A percentile compares a stretch with the other conserved stretches of the same genome.
phyloP scores from a whole-genome alignment of 37 sponge, comb jelly and placozoan genomes.

The Haliclona indistincta region DNA sequence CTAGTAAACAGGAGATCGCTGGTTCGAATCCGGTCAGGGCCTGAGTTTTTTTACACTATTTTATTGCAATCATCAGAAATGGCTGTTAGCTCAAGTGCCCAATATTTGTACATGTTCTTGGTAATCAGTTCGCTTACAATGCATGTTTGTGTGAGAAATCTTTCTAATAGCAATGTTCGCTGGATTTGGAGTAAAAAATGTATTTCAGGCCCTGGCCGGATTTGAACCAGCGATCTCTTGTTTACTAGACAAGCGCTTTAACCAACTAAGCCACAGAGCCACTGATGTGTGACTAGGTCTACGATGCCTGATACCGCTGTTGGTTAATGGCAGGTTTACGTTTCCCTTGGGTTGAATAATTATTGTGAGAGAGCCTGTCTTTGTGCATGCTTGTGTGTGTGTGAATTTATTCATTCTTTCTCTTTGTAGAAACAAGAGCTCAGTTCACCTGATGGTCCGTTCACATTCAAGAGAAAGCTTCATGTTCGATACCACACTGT shows the following conservation, averaged over 20 bases:
- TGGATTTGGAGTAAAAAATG: too few species aligned
- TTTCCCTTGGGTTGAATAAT: not conserved
- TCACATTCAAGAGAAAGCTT: slow-evolving; percentile 65
- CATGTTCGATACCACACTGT: slow-evolving; percentile 61
- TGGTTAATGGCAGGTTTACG: not conserved
- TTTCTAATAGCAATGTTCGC: too few species aligned
- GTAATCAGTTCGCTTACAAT: slow-evolving; percentile 2
- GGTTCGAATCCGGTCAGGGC: too few species aligned
- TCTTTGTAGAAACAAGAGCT: slow-evolving; percentile 40
- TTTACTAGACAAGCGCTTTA: too few species aligned
- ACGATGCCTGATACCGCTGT: slow-evolving; percentile 1
- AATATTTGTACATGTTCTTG: not conserved
- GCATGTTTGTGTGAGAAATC: not conserved
- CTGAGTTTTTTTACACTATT: too few species aligned
- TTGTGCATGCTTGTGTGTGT: slow-evolving; percentile 21
- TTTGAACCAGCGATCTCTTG: too few species aligned
- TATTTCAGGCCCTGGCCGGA: slow-evolving; percentile 32
- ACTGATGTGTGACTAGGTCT: not conserved
- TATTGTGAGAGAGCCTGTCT: slow-evolving; percentile 1
- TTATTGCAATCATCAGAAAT: slow-evolving; percentile 12
- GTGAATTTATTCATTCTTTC: not conserved
- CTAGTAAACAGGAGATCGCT: too few species aligned
- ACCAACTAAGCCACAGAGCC: too few species aligned
- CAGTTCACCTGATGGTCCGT: slow-evolving; percentile 55
- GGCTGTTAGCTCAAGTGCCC: not conserved